Base-by-base conservation (phyloP, 1,140 invertebrate species). In the Cotesia vestalis region DNA sequence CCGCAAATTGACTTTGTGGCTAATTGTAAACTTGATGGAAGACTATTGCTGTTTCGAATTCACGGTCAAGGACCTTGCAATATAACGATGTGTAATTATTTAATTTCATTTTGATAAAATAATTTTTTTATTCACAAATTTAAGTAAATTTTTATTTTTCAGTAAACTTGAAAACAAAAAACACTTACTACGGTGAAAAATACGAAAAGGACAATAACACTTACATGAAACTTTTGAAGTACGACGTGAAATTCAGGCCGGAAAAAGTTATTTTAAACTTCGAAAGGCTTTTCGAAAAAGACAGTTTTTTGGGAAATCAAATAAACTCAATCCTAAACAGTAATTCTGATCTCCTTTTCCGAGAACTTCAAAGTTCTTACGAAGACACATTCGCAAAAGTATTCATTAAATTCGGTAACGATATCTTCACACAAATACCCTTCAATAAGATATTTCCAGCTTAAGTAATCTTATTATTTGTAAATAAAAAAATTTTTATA, bases 1-100 rank as follows among this genome's bases (percentile, higher is more conserved):
- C 78, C 79, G n/a, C 75, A 80, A 64, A 71, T 92, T 72, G 88
- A 90, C 73, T 90, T 92, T 76, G 78, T 90, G 4, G 90, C 88
- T 0, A 88, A 93, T 76, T 94, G 94, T 74, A 89, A 90, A 60
- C 87, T 93, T 79, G 88, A 89, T 20, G 93, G 93, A 35, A 89
- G 89, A 62, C 89, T 94, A 63, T 78, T 94, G 3, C 77, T 94
- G 12, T 77, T 94, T 36, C 92, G 92, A 0, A 90, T 94, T 20
- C 88, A 86, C n/a, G 92, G 93, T 46, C 87, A 89, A 69, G 93
- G 93, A 4, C 84, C 89, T 53, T 89, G 89, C 0, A 92, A 93
- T 74, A 89, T 94, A 6, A 92, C 91, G 4, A 88, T 92, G 81
- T 76, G 91, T 91, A 88, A 90, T 27, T 27, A 40, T 64, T 64